phyloP scores from a whole-genome alignment of 2,888 invertebrate genomes.

The Thereva unica region DNA sequence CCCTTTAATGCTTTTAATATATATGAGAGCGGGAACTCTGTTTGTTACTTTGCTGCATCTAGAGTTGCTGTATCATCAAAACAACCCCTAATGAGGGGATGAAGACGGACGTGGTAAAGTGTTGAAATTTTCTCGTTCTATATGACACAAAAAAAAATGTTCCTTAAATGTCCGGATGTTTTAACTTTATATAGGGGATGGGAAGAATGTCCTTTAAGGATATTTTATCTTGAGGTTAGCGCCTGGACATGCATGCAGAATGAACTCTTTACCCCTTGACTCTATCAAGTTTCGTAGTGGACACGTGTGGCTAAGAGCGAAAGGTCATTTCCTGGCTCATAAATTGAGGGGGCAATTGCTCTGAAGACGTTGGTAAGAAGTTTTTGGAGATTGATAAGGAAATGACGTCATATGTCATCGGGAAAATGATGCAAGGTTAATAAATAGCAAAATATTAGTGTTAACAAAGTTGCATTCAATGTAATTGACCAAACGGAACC shows the following conservation, averaged over 20 bases:
- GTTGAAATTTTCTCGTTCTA: slow-evolving; percentile 21
- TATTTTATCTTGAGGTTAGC: background rate
- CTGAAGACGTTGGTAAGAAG: too few relatives aligned
- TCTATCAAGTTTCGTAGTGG: slow-evolving; percentile 10
- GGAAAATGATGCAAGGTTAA: too few relatives aligned
- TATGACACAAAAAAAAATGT: background rate
- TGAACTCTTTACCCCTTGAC: slow-evolving; percentile 25
- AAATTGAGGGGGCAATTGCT: too few relatives aligned
- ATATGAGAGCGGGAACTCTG: background rate
- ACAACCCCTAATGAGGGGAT: slow-evolving; percentile 27
- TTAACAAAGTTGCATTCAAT: too few relatives aligned
- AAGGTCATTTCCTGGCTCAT: slow-evolving; percentile 27
- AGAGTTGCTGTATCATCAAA: slow-evolving; percentile 30
- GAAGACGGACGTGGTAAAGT: slow-evolving; percentile 20
- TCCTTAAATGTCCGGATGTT: slow-evolving; percentile 19
- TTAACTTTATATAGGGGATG: slow-evolving; percentile 14
- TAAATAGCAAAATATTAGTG: too few relatives aligned
- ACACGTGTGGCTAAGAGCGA: slow-evolving; percentile 26
- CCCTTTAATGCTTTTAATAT: slow-evolving; percentile 25
- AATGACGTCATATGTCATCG: too few relatives aligned
- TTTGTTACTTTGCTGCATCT: background rate
- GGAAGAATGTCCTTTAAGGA: slow-evolving; percentile 15
- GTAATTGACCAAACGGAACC: too few relatives aligned
- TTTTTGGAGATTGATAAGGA: too few relatives aligned
- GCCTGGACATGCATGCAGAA: slow-evolving; percentile 23